These are phyloP conservation scores for Dendroctonus valens DNA, from an alignment of 1,140 invertebrate species.

Conservation along the genomic window DNA sequence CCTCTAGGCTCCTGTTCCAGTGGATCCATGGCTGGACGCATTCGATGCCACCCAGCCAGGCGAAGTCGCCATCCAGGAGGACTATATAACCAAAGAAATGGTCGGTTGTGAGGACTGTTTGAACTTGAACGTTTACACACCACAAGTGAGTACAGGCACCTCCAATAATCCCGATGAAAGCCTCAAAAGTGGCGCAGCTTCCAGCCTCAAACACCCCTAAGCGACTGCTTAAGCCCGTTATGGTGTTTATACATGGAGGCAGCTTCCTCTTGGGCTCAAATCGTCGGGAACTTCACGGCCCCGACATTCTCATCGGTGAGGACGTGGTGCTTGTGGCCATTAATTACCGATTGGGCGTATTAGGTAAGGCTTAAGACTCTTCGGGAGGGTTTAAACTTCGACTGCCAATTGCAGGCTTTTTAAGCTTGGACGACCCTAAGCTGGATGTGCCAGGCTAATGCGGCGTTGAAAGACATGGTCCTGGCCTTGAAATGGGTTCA, in stretches of 20 bases:
- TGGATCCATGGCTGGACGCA: conserved; percentile 57
- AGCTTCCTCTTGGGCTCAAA: conserved; percentile 29
- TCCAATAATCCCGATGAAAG: conserved; percentile 42
- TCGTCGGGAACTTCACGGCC: conserved; percentile 20
- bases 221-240: conserved; percentile 51
- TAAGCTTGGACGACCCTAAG: conserved; percentile 46
- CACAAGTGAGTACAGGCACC: conserved; percentile 47
- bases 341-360: conserved; percentile 34
- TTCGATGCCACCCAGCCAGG: conserved; percentile 55
- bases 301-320: conserved; percentile 30
- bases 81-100: conserved; percentile 41
- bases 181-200: neutral
- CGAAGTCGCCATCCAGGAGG: conserved; percentile 47
- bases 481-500: conserved; percentile 60
- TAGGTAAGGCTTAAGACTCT: conserved; percentile 17
- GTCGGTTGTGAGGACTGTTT: conserved; percentile 64
- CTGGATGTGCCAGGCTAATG: conserved; percentile 59
- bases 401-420: conserved; percentile 35
- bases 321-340: conserved; percentile 31
- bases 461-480: conserved; percentile 63
- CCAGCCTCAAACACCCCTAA: conserved; percentile 39
- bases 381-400: neutral
- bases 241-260: conserved; percentile 56
- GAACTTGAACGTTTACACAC: conserved; percentile 79
- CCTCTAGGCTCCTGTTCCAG: conserved; percentile 55